Evolutionary conservation across 2,113 vertebrate species (phyloP).

Genomic region (Uropsilus gracilis): DNA sequence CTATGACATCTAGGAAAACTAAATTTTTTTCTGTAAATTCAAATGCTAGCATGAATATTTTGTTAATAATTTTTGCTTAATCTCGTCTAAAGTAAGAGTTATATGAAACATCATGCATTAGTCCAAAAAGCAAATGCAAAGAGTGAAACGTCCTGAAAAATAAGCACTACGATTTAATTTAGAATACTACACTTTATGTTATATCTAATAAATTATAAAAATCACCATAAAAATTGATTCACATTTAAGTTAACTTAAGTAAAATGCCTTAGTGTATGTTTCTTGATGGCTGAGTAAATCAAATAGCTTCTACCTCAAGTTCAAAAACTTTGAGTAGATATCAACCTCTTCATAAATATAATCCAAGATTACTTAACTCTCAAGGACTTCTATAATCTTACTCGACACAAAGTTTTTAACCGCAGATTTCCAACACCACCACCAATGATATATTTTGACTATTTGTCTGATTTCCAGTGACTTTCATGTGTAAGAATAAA

Average conservation of each 20-base stretch:
- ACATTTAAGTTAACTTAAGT: background rate
- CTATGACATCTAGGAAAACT: background rate
- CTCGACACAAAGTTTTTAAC: background rate
- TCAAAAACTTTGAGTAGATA: background rate
- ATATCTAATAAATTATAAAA: background rate
- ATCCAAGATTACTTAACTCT: background rate
- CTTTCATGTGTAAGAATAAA: background rate
- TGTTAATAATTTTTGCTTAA: background rate
- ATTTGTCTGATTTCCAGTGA: background rate
- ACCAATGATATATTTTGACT: no score
- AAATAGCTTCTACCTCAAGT: background rate
- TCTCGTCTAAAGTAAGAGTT: background rate
- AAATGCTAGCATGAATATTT: background rate
- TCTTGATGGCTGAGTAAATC: background rate
- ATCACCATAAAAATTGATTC: background rate
- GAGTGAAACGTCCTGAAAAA: background rate
- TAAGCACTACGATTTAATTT: background rate
- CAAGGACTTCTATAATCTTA: background rate
- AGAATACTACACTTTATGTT: background rate
- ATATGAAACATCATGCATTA: background rate
- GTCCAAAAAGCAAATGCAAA: background rate
- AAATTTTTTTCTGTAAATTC: background rate
- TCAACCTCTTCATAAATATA: background rate
- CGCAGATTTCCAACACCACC: background rate
- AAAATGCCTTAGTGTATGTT: background rate